Evolutionary conservation across 2,113 vertebrate genomes (phyloP).

Genomic region (Scomber colias): DNA sequence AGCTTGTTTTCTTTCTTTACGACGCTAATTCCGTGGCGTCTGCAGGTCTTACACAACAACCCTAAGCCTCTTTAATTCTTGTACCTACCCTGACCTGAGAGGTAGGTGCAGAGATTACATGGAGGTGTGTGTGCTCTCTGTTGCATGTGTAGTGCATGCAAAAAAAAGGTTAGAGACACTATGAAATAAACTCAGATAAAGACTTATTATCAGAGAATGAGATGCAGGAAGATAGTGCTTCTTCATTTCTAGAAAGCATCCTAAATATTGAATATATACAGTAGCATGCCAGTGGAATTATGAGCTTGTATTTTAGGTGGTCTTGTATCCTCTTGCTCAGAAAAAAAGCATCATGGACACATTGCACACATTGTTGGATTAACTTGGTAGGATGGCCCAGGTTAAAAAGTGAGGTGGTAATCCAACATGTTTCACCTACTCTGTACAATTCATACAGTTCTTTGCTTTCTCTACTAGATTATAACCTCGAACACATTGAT

Average conservation of each 20-base stretch:
- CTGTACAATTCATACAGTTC: too few relatives aligned
- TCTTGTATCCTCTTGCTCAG: background rate
- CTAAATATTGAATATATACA: background rate
- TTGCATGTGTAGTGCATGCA: background rate
- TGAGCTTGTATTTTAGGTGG: background rate
- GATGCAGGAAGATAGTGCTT: background rate
- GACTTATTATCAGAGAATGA: background rate
- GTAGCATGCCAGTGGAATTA: background rate
- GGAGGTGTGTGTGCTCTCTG: background rate
- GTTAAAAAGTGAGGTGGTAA: too few relatives aligned
- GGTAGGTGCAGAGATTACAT: conserved; percentile 58
- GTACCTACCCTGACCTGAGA: conserved; percentile 44
- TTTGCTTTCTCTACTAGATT: too few relatives aligned
- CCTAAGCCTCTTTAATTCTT: conserved; percentile 63
- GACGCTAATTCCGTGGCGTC: conserved; percentile 43
- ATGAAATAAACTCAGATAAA: background rate
- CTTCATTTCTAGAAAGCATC: background rate
- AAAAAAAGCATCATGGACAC: background rate
- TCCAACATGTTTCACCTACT: too few relatives aligned
- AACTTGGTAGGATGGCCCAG: too few relatives aligned
- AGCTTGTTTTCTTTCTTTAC: background rate
- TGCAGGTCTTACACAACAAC: conserved; percentile 62
- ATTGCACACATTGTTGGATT: too few relatives aligned
- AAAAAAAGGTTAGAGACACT: background rate
- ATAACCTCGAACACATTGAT: too few relatives aligned